phyloP scores from a whole-genome alignment of 2,888 invertebrate species.

The Gandaritis pyraliata region DNA sequence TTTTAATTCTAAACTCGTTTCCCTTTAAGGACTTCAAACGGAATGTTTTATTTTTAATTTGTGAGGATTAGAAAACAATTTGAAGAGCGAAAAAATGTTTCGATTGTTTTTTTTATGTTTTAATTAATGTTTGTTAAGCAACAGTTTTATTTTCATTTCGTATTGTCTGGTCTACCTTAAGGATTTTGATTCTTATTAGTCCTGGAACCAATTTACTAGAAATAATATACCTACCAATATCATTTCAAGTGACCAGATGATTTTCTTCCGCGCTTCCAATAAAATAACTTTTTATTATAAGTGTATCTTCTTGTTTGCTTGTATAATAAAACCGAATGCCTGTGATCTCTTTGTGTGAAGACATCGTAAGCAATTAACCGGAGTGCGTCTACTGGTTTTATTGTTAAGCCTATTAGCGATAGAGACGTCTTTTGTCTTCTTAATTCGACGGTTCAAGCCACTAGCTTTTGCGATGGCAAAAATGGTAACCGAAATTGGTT shows the following conservation, averaged over 20 bases:
- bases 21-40: constrained; percentile 25
- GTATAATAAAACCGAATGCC: constrained; percentile 32
- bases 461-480: too few relatives aligned
- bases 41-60: constrained; percentile 27
- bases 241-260: neutral
- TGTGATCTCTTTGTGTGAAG: constrained; percentile 52
- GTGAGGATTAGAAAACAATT: constrained; percentile 16
- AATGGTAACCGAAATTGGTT: too few relatives aligned
- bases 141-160: too few relatives aligned
- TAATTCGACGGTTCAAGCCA: constrained; percentile 45
- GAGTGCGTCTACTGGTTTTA: constrained; percentile 66
- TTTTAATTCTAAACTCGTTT: constrained; percentile 27
- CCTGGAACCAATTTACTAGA: too few relatives aligned
- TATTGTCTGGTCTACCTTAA: too few relatives aligned
- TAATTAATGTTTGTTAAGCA: neutral
- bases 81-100: neutral
- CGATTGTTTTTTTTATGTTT: constrained; percentile 1
- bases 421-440: constrained; percentile 64
- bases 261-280: constrained; percentile 15
- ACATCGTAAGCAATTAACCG: constrained; percentile 65
- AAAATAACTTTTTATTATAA: constrained; percentile 32
- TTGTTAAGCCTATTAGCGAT: constrained; percentile 70
- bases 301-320: constrained; percentile 23
- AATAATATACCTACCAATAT: too few relatives aligned
- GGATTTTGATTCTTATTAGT: too few relatives aligned